Evolutionary conservation across 2,888 invertebrate genomes (phyloP).

Genomic region (Hecatera dysodea): DNA sequence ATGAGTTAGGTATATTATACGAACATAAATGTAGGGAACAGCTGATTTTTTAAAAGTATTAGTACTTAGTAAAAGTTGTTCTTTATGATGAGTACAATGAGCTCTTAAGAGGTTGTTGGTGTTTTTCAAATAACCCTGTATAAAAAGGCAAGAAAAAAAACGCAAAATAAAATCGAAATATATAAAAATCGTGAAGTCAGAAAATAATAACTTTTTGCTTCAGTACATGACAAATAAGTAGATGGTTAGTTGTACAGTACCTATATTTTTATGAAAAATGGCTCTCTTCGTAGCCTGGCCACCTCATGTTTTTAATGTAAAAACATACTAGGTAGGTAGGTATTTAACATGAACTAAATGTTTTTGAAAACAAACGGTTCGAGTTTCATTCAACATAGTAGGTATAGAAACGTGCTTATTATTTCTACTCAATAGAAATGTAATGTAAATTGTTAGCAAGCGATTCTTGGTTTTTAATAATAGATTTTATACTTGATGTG

Average conservation of each 20-base stretch:
- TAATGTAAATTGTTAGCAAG: neutral
- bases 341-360: neutral
- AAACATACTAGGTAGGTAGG: neutral
- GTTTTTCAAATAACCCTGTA: too few species aligned
- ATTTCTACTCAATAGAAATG: neutral
- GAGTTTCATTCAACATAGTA: too few species aligned
- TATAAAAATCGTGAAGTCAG: constrained; percentile 50
- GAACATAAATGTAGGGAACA: too few species aligned
- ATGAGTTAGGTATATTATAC: too few species aligned
- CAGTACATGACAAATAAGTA: constrained; percentile 2
- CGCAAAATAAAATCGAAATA: too few species aligned
- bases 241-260: neutral
- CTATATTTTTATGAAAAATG: constrained; percentile 18
- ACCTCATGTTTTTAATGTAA: neutral
- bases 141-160: too few species aligned
- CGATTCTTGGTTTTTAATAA: neutral
- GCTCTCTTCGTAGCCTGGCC: neutral
- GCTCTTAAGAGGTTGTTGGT: too few species aligned
- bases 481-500: too few species aligned
- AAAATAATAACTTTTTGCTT: constrained; percentile 59
- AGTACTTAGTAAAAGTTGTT: too few species aligned
- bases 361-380: neutral
- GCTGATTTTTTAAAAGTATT: too few species aligned
- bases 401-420: neutral
- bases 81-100: too few species aligned